Percentiles rank a stretch among this genome's conserved stretches.
These are phyloP conservation scores for Ammodytes dubius DNA, from an alignment of 2,113 vertebrate species.

Conservation along the genomic window DNA sequence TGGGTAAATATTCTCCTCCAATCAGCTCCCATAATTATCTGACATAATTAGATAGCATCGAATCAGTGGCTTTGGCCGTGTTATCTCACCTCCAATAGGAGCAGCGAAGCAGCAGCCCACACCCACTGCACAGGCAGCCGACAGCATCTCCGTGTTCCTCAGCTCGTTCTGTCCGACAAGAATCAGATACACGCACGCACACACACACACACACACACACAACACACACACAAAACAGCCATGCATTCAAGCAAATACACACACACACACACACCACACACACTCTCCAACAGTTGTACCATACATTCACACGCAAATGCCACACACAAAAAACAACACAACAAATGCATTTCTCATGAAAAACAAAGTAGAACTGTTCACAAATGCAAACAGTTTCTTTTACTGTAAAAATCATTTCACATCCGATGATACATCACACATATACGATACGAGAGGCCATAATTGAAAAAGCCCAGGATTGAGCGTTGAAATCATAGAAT, in stretches of 20 bases:
- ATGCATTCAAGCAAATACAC: slow-evolving; percentile 34
- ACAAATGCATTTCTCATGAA: slow-evolving; percentile 42
- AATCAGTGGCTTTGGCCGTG: slow-evolving; percentile 69
- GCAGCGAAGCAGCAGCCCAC: slow-evolving; percentile 98
- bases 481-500: slow-evolving; percentile 59
- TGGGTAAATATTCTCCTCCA: slow-evolving; percentile 22
- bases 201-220: slow-evolving; percentile 17
- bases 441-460: slow-evolving; percentile 24
- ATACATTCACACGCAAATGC: slow-evolving; percentile 29
- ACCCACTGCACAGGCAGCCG: slow-evolving; percentile 95
- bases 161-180: slow-evolving; percentile 91
- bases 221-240: slow-evolving; percentile 11
- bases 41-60: slow-evolving; percentile 44
- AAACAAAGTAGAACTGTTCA: slow-evolving; percentile 18
- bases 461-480: slow-evolving; percentile 54
- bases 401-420: slow-evolving; percentile 22
- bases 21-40: slow-evolving; percentile 46
- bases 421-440: slow-evolving; percentile 11
- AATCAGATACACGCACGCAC: slow-evolving; percentile 66
- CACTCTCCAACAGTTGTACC: slow-evolving; percentile 10
- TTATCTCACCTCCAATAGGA: slow-evolving; percentile 96
- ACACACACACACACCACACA: slow-evolving; percentile 38
- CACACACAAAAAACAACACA: slow-evolving; percentile 29
- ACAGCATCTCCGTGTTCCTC: slow-evolving; percentile 98
- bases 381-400: slow-evolving; percentile 22